Base-by-base conservation (phyloP, 2,113 vertebrate species). In the Coturnix japonica region DNA sequence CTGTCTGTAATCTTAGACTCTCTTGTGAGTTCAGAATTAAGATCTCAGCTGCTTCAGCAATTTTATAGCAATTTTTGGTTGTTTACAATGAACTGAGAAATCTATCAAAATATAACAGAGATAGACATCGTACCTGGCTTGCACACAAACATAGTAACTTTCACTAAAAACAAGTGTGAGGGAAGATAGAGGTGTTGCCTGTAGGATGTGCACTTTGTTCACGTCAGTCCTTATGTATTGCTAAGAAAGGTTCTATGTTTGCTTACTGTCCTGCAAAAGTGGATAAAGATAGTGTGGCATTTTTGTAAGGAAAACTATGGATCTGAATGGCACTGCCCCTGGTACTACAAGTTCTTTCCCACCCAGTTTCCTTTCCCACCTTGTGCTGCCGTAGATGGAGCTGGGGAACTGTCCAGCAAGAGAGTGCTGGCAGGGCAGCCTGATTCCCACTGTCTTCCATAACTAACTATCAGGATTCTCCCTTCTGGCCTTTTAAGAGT, bases 391-490 rank as follows among this genome's bases (percentile, higher is more conserved):
- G 5, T 5, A 6, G 5, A 41, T 1, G 3, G 14, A 7, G 57
- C 41, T 11, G 64, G 33, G 89, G 93, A 96, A 89, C 89, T 91
- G 80, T 94, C 90, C 93, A 97, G 93, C 70, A 61, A 8, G 12
- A 1, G 35, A 12, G 49, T 0, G 6, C 51, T 76, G 1, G 0
- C 49, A 54, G 54, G 14, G 31, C 18, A 11, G 13, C 20, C 2
- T 14, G 2, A 1, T 14, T 71, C 47, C 16, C 13, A 0, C 22
- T 8, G 2, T 20, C 54, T 21, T 31, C 30, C 18, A 26, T n/a
- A 30, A 54, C 30, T 46, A 10, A 5, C 1, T 11, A 46, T 90
- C 69, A 11, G 16, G 30, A 51, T 54, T 25, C 5, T 39, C 53
- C 44, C 18, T 89, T 66, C 70, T 39, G 25, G 19, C 28, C 41